These are phyloP conservation scores for Chrysoperla carnea DNA, from an alignment of 1,140 invertebrate species.

Conservation along the genomic window DNA sequence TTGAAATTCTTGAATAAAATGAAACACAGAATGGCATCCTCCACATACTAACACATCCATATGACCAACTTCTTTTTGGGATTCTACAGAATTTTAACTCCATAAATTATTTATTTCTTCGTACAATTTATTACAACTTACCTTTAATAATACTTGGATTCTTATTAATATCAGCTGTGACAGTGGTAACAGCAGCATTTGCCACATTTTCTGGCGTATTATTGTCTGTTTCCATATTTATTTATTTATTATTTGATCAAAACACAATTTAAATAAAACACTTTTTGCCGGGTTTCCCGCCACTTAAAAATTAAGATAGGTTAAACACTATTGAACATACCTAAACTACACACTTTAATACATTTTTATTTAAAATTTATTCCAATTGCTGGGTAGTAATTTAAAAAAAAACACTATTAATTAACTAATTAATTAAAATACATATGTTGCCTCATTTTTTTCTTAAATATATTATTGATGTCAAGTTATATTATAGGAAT, in stretches of 20 bases:
- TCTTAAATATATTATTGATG: too few relatives aligned
- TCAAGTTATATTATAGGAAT: too few relatives aligned
- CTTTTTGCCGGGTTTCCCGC: not conserved
- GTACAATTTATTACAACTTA: slow-evolving; percentile 14
- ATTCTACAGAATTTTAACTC: slow-evolving; percentile 26
- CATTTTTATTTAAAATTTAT: too few relatives aligned
- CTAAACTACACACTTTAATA: too few relatives aligned
- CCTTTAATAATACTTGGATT: slow-evolving; percentile 46
- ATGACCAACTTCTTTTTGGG: slow-evolving; percentile 52
- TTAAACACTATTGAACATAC: too few relatives aligned
- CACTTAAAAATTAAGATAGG: not conserved
- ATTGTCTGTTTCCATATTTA: not conserved
- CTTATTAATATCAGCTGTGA: slow-evolving; percentile 45
- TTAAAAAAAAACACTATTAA: too few relatives aligned
- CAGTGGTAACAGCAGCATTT: slow-evolving; percentile 20
- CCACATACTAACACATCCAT: slow-evolving; percentile 66
- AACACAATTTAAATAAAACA: not conserved
- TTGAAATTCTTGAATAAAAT: slow-evolving; percentile 60
- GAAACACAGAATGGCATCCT: slow-evolving; percentile 56
- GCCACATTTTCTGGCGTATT: slow-evolving; percentile 18
- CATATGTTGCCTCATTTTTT: too few relatives aligned
- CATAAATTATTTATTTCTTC: not conserved
- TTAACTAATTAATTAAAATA: too few relatives aligned
- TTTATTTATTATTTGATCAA: not conserved
- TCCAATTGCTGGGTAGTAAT: too few relatives aligned